Evolutionary conservation across 2,888 invertebrate species (phyloP), one percentile per base, ranked within the genome.

Genomic region (Cantharis flavilabris): DNA sequence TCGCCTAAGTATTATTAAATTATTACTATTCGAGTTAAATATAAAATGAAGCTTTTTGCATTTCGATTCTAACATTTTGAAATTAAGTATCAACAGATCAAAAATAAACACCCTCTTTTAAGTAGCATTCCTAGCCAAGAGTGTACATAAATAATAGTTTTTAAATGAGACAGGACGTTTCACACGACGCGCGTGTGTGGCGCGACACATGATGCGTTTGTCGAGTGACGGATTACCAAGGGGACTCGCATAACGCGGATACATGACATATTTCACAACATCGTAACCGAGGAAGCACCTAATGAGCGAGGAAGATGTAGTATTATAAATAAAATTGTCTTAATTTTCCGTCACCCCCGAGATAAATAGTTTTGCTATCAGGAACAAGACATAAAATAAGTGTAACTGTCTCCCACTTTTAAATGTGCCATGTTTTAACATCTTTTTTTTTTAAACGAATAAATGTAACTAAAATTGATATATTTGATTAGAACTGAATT

Each of bases 101-200:
- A 70, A 71, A 26, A 73, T 75, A 78, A 77, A 81, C 81, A 76
- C 77, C 79, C 73, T 80, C 77, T 80, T 67, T 79, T 80, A 81
- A 81, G 82, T 81, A 81, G 80, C 82, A 82, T 83, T 82, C 82
- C 83, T 72, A 73, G 80, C 71, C 77, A 78, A 76, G 79, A 77
- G 85, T 83, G 85, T 87, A 88, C 88, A 88, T 88, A 89, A 89
- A 88, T 89, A 89, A 89, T 89, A 89, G 89, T 89, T 89, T 89
- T 89, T 89, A 89, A 89, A 89, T 89, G 89, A 89, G 89, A 89
- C 89, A 88, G 88, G 89, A 88, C 88, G 88, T 88, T 88, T 88
- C 88, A 88, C 87, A 87, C 85, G 86, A 83, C 81, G 87, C 87
- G 87, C 85, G 87, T 87, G 88, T 88, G 88, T 88, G 88, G 88